These are phyloP conservation scores for Chrysogorgia sp. DNA, from an alignment of 92 coral and sea anemone species.

Conservation along the genomic window DNA sequence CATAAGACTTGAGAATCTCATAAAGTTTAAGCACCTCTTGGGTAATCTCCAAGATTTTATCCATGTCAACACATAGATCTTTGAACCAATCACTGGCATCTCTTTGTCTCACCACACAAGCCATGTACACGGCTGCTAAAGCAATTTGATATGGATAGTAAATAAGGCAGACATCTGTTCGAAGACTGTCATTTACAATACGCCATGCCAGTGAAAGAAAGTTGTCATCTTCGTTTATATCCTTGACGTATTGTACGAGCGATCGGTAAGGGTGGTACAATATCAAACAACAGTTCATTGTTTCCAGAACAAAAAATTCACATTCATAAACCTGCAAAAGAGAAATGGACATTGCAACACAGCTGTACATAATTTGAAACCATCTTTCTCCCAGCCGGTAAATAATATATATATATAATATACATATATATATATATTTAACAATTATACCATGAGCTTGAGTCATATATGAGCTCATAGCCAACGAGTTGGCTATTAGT, in stretches of 20 bases:
- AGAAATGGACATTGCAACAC: not conserved
- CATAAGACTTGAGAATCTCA: conserved; percentile 92
- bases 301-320: conserved; percentile 92
- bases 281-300: conserved; percentile 97
- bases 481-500: too few species aligned
- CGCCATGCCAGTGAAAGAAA: conserved; percentile 97
- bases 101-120: conserved; percentile 95
- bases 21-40: conserved; percentile 86
- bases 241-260: conserved; percentile 89
- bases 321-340: conserved; percentile 86
- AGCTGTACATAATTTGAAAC: too few species aligned
- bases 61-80: conserved; percentile 97
- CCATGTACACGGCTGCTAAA: conserved; percentile 97
- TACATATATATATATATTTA: too few species aligned
- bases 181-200: conserved; percentile 91
- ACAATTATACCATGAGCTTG: too few species aligned
- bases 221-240: conserved; percentile 78
- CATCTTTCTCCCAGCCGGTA: too few species aligned
- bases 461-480: too few species aligned
- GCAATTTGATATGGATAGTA: conserved; percentile 94
- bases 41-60: conserved; percentile 89
- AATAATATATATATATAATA: too few species aligned
- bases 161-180: conserved; percentile 88
- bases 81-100: conserved; percentile 94
- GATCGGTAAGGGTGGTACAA: conserved; percentile 96